Conservation (phyloP, 2,888 invertebrate species). For the Seira ritae region DNA sequence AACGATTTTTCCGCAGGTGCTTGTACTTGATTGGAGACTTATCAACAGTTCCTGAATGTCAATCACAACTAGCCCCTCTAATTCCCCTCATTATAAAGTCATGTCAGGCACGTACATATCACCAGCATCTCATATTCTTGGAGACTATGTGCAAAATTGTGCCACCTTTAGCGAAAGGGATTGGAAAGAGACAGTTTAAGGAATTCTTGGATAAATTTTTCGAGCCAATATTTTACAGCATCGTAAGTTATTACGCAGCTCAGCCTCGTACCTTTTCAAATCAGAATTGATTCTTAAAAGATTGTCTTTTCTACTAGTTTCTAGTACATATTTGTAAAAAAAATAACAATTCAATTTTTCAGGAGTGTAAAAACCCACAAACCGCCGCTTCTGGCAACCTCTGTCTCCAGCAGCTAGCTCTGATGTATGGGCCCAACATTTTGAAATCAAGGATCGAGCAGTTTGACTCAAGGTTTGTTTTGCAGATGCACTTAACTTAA, state of each 20-base stretch:
- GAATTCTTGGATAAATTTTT: conserved; percentile 77
- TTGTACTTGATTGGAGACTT: conserved; percentile 77
- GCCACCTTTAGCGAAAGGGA: conserved; percentile 76
- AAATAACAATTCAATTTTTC: conserved; percentile 45
- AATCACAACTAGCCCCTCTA: conserved; percentile 74
- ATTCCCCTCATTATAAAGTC: conserved; percentile 77
- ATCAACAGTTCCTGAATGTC: conserved; percentile 75
- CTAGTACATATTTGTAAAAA: conserved; percentile 17
- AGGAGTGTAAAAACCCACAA: conserved; percentile 78
- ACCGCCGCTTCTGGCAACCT: conserved; percentile 77
- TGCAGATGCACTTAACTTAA: too few relatives aligned
- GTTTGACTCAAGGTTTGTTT: conserved; percentile 77
- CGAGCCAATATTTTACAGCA: conserved; percentile 77
- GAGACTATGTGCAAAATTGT: conserved; percentile 78
- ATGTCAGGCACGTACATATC: conserved; percentile 76
- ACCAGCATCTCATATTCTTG: conserved; percentile 77
- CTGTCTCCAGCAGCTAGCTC: conserved; percentile 76
- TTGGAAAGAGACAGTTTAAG: conserved; percentile 78
- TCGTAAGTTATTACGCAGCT: too few relatives aligned
- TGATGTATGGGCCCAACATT: conserved; percentile 78
- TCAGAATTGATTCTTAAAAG: too few relatives aligned
- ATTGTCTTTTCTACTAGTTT: too few relatives aligned
- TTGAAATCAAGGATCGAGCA: conserved; percentile 78
- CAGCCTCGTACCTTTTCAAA: too few relatives aligned
- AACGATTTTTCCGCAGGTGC: conserved; percentile 75